Evolutionary conservation across 2,113 vertebrate species (phyloP), one percentile per base, ranked within the genome.

Genomic region (Galbula dea): DNA sequence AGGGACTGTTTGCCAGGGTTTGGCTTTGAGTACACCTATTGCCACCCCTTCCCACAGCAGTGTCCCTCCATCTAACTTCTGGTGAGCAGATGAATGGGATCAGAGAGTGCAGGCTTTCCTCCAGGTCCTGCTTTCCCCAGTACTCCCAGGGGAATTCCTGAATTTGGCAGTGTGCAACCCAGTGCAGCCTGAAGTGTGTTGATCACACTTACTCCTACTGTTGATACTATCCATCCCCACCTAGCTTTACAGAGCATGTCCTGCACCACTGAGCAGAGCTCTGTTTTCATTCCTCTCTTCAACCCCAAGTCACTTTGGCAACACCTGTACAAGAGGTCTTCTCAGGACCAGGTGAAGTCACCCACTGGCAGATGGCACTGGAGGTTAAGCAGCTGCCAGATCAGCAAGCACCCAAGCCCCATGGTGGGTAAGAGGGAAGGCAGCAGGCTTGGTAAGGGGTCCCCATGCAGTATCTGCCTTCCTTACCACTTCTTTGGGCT

Each of bases 331-430:
- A 36, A 63, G 75, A 12, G 0, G 22, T 11, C 75, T 85, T 37
- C 46, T 62, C 4, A 12, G 79, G 67, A 27, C 75, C 26, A 17
- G 59, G 26, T 15, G 45, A 29, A 79, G 51, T 17, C 62, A 51
- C 39, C 8, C 1, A 0, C 45, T 52, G 49, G 49, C 45, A 81
- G 41, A 17, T 2, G 7, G 73, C 21, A 61, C 55, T 36, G 36
- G 37, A 5, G 39, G 62, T 66, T 83, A 41, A 48, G 41, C 4
- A 16, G 49, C 51, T 37, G 34, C 57, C 57, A 46, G 17, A n/a
- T 29, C 14, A 74, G n/a, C 81, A 41, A 1, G 6, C 5, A 17
- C 15, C 1, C 4, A 1, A 79, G 45, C 9, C 39, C 21, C 2
- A 0, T 15, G 24, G 0, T 5, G 15, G 37, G 23, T 46, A 29